Evolutionary conservation across 2,888 invertebrate species (phyloP).

Genomic region (Thereva nobilitata): DNA sequence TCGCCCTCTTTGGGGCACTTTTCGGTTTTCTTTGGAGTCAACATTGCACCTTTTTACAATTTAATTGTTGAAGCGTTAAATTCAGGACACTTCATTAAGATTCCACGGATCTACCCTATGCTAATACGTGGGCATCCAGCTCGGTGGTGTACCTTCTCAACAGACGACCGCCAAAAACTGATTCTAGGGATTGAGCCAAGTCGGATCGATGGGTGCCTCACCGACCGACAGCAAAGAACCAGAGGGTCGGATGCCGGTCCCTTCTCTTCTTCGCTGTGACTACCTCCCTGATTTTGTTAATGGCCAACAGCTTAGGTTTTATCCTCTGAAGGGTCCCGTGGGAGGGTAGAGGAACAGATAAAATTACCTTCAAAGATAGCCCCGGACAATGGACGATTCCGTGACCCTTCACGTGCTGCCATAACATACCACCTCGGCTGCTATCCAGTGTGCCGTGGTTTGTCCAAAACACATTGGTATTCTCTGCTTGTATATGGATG

Average conservation of each 20-base stretch:
- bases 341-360: constrained; percentile 20
- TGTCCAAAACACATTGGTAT: not conserved
- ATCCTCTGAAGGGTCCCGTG: constrained; percentile 15
- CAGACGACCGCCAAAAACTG: constrained; percentile 39
- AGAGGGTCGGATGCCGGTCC: constrained; percentile 7
- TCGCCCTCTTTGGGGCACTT: constrained; percentile 30
- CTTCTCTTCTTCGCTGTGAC: not conserved
- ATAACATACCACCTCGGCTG: constrained; percentile 1
- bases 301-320: constrained; percentile 18
- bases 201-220: constrained; percentile 2
- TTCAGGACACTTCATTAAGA: not conserved
- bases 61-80: not conserved
- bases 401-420: constrained; percentile 22
- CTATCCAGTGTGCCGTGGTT: not conserved
- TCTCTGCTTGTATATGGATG: not conserved
- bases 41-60: constrained; percentile 13
- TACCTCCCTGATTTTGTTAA: not conserved
- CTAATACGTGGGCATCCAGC: not conserved
- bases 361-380: constrained; percentile 19
- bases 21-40: constrained; percentile 27
- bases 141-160: constrained; percentile 16
- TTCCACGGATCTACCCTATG: not conserved
- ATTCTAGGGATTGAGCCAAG: constrained; percentile 27
- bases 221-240: not conserved
- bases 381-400: constrained; percentile 11